Evolutionary conservation across 2,888 invertebrate species (phyloP).

Genomic region (Athalia cordata): DNA sequence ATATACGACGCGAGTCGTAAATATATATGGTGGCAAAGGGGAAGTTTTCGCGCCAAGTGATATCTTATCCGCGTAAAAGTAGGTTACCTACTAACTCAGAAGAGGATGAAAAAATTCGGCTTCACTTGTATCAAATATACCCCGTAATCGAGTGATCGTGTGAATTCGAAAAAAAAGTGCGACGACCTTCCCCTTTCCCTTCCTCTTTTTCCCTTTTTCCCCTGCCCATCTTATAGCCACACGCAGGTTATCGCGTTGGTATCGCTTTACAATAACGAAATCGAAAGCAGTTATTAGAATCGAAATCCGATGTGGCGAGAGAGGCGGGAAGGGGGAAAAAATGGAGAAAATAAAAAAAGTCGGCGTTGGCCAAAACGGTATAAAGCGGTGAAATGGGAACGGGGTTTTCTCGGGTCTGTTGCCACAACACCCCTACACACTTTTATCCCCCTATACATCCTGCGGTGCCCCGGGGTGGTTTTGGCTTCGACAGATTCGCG

Average conservation of each 20-base stretch:
- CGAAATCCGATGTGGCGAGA: slow-evolving; percentile 9
- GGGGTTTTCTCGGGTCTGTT: neutral
- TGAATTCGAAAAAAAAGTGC: too few relatives aligned
- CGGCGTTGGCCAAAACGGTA: too few relatives aligned
- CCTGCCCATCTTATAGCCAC: neutral
- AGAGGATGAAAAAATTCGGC: too few relatives aligned
- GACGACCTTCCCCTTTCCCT: too few relatives aligned
- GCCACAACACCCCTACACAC: slow-evolving; percentile 23
- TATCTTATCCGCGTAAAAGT: slow-evolving; percentile 10
- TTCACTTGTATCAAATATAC: too few relatives aligned
- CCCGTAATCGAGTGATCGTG: too few relatives aligned
- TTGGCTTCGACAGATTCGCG: slow-evolving; percentile 32
- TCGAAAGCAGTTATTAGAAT: slow-evolving; percentile 42
- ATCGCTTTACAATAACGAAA: slow-evolving; percentile 38
- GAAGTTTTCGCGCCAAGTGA: neutral
- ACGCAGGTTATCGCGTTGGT: slow-evolving; percentile 23
- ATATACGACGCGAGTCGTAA: neutral
- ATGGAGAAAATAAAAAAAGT: neutral
- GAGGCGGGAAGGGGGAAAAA: neutral
- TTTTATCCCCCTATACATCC: slow-evolving; percentile 8
- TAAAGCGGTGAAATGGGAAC: too few relatives aligned
- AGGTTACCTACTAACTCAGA: neutral
- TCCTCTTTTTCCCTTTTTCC: too few relatives aligned
- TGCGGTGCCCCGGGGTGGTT: slow-evolving; percentile 15
- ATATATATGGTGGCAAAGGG: neutral